Conservation (phyloP, 2,888 invertebrate species). For the Masnerella sp. region DNA sequence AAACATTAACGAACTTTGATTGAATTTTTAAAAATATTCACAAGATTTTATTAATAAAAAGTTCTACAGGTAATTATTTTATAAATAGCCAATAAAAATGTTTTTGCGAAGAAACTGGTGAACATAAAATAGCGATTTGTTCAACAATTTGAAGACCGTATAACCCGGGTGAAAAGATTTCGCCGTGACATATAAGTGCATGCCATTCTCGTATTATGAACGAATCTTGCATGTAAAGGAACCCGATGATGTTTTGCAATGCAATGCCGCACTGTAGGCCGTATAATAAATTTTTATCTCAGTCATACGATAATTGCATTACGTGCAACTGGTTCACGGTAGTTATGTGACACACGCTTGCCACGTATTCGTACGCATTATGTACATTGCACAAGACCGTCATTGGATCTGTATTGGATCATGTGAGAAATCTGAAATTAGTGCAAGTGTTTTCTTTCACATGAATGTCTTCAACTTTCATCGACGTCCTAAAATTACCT, state of each 20-base stretch:
- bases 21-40: no score
- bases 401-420: constrained; percentile 32
- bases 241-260: constrained; percentile 51
- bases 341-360: constrained; percentile 55
- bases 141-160: constrained; percentile 5
- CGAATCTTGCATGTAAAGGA: constrained; percentile 37
- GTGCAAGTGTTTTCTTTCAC: constrained; percentile 23
- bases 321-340: constrained; percentile 70
- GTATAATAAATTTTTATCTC: constrained; percentile 69
- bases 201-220: constrained; percentile 34
- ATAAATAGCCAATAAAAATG: no score
- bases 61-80: no score
- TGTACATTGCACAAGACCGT: constrained; percentile 56
- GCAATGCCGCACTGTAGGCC: constrained; percentile 53
- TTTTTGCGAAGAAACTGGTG: no score
- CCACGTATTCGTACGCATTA: constrained; percentile 63
- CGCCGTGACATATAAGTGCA: constrained; percentile 31
- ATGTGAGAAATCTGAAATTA: constrained; percentile 39
- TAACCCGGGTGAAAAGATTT: constrained; percentile 42
- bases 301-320: constrained; percentile 70
- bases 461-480: constrained; percentile 26
- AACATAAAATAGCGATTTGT: constrained; percentile 13
- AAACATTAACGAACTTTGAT: no score
- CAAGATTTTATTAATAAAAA: no score
- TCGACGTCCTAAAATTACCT: no score